Base-by-base conservation (phyloP, 2,888 invertebrate species). In the Formica aserva region DNA sequence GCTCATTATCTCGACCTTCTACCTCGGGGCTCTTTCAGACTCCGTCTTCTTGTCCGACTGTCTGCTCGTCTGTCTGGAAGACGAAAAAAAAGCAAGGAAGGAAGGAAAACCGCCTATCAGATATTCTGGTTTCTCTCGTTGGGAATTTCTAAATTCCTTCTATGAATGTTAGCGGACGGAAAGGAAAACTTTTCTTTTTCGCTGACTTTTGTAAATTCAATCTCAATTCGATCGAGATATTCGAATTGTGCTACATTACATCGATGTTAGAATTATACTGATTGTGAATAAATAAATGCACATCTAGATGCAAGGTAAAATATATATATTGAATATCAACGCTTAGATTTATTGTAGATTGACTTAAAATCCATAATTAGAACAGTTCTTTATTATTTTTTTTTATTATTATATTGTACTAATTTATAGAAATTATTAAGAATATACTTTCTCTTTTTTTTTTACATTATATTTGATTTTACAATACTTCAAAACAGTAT, bases 1-100 rank as follows among this genome's bases (percentile, higher is more conserved):
- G 85, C 89, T 91, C 89, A 88, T 90, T 91, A 91, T 91, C 91
- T 91, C 85, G 72, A 85, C 83, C 86, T 87, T 89, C 90, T 78
- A 77, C 83, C 87, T 84, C 67, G 29, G 71, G 82, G 78, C 85
- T 87, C 60, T 80, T 80, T 87, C 83, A 87, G 87, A 84, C 84
- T 86, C 81, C 66, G 86, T 87, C 84, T 88, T 82, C 87, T 85
- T 83, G 89, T 90, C 86, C 85, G 82, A 71, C 83, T 85, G 89
- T 90, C 89, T 85, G 88, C 84, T 90, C 83, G 85, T 88, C 86
- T 88, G 77, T 78, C 57, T 66, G 78, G 78, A 85, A 86, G 82
- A 75, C 84, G 75, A 85, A 85, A 88, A 86, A 45, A 82, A 11
- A 52, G 60, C 55, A 45, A 76, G 9, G 74, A 75, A 85, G 67